Evolutionary conservation across 2,113 vertebrate species (phyloP).

Genomic region (Felis catus): F.catus_Fca126_mat1.0 CM031424.1:53179501-53180000

Average conservation of each 20-base stretch:
- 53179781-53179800: neutral
- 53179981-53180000: neutral
- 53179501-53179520: neutral
- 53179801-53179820: neutral
- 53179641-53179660: neutral
- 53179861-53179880: neutral
- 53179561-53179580: neutral
- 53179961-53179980: neutral
- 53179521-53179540: neutral
- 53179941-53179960: neutral
- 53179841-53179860: neutral
- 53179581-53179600: neutral
- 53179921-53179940: neutral
- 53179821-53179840: neutral
- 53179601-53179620: neutral
- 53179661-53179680: neutral
- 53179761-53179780: neutral
- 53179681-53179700: neutral
- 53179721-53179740: neutral
- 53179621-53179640: neutral
- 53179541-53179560: neutral
- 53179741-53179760: neutral
- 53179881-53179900: neutral
- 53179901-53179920: neutral
- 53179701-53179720: neutral